phyloP scores from a whole-genome alignment of 2,888 invertebrate species.

The Scelioninae gen. 2 region DNA sequence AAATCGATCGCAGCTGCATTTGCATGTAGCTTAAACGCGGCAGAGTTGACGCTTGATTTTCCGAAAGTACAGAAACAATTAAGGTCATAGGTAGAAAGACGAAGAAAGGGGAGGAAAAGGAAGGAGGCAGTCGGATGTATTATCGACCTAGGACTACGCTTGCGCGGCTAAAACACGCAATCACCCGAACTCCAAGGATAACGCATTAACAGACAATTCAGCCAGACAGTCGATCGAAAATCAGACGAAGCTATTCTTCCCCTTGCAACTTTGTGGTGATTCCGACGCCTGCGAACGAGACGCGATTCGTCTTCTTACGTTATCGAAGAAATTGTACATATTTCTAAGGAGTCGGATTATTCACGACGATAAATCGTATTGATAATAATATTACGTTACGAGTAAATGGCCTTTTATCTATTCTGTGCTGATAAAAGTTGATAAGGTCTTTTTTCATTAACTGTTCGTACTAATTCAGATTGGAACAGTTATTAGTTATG shows the following conservation, averaged over 20 bases:
- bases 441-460: slow-evolving; percentile 45
- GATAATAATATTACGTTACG: slow-evolving; percentile 38
- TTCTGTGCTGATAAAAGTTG: slow-evolving; percentile 53
- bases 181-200: slow-evolving; percentile 62
- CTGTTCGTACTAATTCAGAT: slow-evolving; percentile 9
- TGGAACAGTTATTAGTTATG: slow-evolving; percentile 14
- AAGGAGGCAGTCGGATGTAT: slow-evolving; percentile 53
- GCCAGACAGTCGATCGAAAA: slow-evolving; percentile 53
- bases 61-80: slow-evolving; percentile 44
- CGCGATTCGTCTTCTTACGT: slow-evolving; percentile 34
- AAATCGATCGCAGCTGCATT: slow-evolving; percentile 13
- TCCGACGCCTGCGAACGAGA: slow-evolving; percentile 70
- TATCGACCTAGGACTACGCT: slow-evolving; percentile 73
- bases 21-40: slow-evolving; percentile 32
- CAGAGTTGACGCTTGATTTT: slow-evolving; percentile 22
- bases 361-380: slow-evolving; percentile 34
- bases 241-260: slow-evolving; percentile 45
- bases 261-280: slow-evolving; percentile 65
- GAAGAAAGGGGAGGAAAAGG: slow-evolving; percentile 46
- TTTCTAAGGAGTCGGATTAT: slow-evolving; percentile 8
- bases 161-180: slow-evolving; percentile 72
- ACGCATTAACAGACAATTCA: slow-evolving; percentile 12
- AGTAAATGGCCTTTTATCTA: slow-evolving; percentile 48
- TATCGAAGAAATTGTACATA: slow-evolving; percentile 5
- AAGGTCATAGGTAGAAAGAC: slow-evolving; percentile 45